Evolutionary conservation across 2,888 invertebrate species (phyloP), one percentile per base, ranked within the genome.

Genomic region (Yponomeuta cagnagella): DNA sequence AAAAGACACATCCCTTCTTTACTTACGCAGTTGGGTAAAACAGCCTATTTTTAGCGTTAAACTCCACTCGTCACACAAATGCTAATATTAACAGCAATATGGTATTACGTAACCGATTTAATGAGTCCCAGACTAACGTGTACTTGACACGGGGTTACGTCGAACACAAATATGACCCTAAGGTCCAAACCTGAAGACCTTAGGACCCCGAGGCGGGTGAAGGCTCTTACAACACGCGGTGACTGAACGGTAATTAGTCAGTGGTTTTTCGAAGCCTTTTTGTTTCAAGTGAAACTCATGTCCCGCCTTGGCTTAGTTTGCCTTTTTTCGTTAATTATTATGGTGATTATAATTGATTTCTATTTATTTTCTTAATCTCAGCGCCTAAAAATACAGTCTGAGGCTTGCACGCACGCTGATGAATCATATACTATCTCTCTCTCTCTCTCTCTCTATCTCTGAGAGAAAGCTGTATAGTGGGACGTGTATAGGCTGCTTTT

Each of bases 221-320:
- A 65, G 65, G 65, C 65, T 65, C 10, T 65, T 65, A 33, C 65
- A 33, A 31, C 65, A 65, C 65, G 12, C 65, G 31, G 12, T 65
- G 15, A 58, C 52, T n/a, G 65, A 31, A 23, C 65, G 65, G 10
- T 65, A 65, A 65, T 65, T 65, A 65, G 30, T 43, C 43, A 43
- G 43, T 43, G 31, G 65, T 23, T 65, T 65, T 65, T 65, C 15
- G 12, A 58, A 15, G 15, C 15, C 52, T 58, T 58, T 58, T 15
- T 58, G 52, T 58, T 30, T 30, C 30, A 30, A 65, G 65, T 31
- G 65, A 65, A 65, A 65, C 65, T 31, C 30, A 31, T 65, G n/a
- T 65, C 65, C 30, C 65, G 12, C 65, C 65, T 65, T 65, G 65
- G 65, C 65, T 65, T 65, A 65, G 65, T 65, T 65, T 65, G 30